Conservation (phyloP, 2,888 invertebrate species). For the Gymnosoma rotundatum region DNA sequence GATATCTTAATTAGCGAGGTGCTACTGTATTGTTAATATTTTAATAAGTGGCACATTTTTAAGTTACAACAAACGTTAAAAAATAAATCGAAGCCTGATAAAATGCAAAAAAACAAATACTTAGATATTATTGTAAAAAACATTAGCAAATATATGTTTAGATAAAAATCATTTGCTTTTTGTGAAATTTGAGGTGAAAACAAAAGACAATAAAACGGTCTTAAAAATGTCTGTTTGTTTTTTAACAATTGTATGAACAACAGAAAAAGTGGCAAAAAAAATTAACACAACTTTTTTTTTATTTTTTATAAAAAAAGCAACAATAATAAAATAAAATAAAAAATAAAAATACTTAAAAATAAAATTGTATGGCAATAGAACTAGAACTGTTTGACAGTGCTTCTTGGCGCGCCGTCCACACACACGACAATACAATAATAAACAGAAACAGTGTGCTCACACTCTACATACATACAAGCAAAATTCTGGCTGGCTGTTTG, state of each 20-base stretch:
- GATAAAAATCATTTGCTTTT: conserved; percentile 22
- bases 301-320: conserved; percentile 3
- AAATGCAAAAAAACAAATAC: conserved; percentile 32
- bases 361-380: conserved; percentile 49
- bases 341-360: conserved; percentile 1
- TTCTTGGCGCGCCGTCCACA: conserved; percentile 39
- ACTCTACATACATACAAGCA: conserved; percentile 47
- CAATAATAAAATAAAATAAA: conserved; percentile 14
- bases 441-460: conserved; percentile 51
- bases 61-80: conserved; percentile 20
- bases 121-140: background rate
- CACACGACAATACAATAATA: conserved; percentile 16
- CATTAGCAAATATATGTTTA: conserved; percentile 6
- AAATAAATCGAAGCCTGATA: conserved; percentile 48
- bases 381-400: conserved; percentile 49
- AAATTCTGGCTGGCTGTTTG: conserved; percentile 38
- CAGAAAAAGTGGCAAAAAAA: conserved; percentile 18
- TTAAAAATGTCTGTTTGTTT: conserved; percentile 22
- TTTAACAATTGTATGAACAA: conserved; percentile 23
- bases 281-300: conserved; percentile 22
- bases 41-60: too few species aligned
- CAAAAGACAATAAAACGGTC: conserved; percentile 25
- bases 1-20: too few species aligned
- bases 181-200: conserved; percentile 33
- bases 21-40: too few species aligned